Conservation (phyloP, 2,113 vertebrate species). For the Prunella fulvescens region DNA sequence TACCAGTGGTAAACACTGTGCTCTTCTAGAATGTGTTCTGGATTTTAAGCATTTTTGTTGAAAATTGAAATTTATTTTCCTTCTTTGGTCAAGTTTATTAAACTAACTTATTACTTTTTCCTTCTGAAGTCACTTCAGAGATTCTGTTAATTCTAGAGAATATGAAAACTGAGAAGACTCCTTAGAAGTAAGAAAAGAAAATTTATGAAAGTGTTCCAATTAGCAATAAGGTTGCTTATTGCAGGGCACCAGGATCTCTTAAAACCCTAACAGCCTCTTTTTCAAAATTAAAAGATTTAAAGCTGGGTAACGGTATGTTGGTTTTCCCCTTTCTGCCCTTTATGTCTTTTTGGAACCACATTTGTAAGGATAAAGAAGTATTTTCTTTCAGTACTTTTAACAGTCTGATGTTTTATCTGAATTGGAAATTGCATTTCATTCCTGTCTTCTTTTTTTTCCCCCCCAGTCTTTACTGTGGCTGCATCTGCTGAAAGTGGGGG, state of each 20-base stretch:
- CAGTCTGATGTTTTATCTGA: constrained; percentile 18
- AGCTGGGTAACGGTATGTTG: background rate
- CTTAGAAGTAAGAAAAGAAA: background rate
- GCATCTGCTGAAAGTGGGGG: constrained; percentile 34
- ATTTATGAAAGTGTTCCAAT: background rate
- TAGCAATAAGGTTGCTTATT: background rate
- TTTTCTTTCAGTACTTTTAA: constrained; percentile 4
- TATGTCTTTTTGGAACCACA: background rate
- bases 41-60: background rate
- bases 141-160: background rate
- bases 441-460: background rate
- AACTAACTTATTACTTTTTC: background rate
- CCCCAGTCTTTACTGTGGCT: background rate
- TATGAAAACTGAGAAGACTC: background rate
- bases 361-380: background rate
- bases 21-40: background rate
- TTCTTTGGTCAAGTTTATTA: background rate
- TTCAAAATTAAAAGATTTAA: background rate
- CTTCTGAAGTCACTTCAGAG: background rate
- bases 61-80: background rate
- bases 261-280: background rate
- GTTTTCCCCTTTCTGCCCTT: background rate
- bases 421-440: constrained; percentile 31
- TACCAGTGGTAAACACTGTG: background rate
- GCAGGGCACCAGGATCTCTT: background rate